A percentile compares a stretch with the other conserved stretches of the same genome.
These are phyloP conservation scores for Allacma fusca DNA, from an alignment of 2,888 invertebrate genomes.

Conservation along the genomic window DNA sequence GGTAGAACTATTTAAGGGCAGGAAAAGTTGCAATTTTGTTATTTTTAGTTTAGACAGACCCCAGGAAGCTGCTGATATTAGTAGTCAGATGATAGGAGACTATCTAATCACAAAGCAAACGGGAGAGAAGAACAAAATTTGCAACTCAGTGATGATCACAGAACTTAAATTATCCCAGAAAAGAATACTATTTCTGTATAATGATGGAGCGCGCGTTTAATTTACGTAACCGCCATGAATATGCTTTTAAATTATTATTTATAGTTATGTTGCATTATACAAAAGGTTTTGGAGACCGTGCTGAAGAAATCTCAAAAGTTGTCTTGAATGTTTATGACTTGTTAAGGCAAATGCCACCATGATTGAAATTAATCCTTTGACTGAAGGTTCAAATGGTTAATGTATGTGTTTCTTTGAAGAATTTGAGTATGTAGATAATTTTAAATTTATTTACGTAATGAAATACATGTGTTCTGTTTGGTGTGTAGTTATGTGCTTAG, in stretches of 20 bases:
- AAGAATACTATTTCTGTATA: conserved; percentile 97
- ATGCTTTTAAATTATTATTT: background rate
- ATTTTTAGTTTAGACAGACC: no score
- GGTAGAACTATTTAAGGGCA: no score
- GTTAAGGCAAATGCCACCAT: conserved; percentile 86
- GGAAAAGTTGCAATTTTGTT: no score
- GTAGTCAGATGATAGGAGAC: conserved; percentile 89
- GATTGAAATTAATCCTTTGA: conserved; percentile 93
- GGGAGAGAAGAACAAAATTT: conserved; percentile 89
- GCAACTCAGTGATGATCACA: conserved; percentile 94
- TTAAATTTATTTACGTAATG: no score
- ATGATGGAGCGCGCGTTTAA: conserved; percentile 97
- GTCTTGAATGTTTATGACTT: conserved; percentile 84
- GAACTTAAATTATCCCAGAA: conserved; percentile 95
- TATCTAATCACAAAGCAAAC: conserved; percentile 95
- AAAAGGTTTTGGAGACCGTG: conserved; percentile 76
- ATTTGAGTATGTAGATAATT: background rate
- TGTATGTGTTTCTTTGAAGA: conserved; percentile 67
- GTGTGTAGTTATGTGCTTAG: conserved; percentile 85
- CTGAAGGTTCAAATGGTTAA: conserved; percentile 84
- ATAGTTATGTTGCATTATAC: background rate
- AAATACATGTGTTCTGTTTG: no score
- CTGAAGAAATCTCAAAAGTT: conserved; percentile 77
- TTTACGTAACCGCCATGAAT: conserved; percentile 67
- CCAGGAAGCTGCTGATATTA: conserved; percentile 81